Percentiles rank a stretch among this genome's conserved stretches.
These are phyloP conservation scores for Anadara kagoshimensis DNA, from an alignment of 1,140 invertebrate genomes.

Conservation along the genomic window DNA sequence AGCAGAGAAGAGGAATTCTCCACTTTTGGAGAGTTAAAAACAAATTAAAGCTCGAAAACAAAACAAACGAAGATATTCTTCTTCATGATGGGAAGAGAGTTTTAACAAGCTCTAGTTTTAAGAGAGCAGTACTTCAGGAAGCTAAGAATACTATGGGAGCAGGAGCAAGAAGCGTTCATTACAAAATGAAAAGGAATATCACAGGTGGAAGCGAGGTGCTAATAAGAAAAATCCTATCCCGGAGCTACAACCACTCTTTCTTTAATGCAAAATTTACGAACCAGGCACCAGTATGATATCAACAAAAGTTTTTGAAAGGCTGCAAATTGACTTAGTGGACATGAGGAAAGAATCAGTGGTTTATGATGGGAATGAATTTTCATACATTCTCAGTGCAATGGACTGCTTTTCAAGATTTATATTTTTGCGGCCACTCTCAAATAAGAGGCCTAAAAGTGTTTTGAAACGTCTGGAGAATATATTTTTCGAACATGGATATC, in stretches of 20 bases:
- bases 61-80: constrained; percentile 4
- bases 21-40: not conserved
- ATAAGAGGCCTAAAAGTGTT: not conserved
- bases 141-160: constrained; percentile 7
- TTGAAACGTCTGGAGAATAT: not conserved
- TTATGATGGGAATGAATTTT: not conserved
- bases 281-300: not conserved
- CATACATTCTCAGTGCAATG: constrained; percentile 3
- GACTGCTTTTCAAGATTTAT: constrained; percentile 13
- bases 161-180: constrained; percentile 6
- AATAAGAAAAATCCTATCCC: not conserved
- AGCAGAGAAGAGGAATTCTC: too few relatives aligned
- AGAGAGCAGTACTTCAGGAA: not conserved
- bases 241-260: not conserved
- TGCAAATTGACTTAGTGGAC: constrained; percentile 16
- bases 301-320: constrained; percentile 5
- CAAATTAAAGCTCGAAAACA: not conserved
- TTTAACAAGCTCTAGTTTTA: not conserved
- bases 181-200: not conserved
- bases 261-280: constrained; percentile 7
- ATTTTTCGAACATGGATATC: constrained; percentile 14
- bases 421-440: constrained; percentile 1
- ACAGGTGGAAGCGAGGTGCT: not conserved
- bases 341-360: constrained; percentile 4
- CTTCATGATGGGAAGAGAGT: constrained; percentile 2